A percentile compares a stretch with the other conserved stretches of the same genome.
Evolutionary conservation across 2,113 vertebrate species (phyloP).

Genomic region (Thamnophis sirtalis): DNA sequence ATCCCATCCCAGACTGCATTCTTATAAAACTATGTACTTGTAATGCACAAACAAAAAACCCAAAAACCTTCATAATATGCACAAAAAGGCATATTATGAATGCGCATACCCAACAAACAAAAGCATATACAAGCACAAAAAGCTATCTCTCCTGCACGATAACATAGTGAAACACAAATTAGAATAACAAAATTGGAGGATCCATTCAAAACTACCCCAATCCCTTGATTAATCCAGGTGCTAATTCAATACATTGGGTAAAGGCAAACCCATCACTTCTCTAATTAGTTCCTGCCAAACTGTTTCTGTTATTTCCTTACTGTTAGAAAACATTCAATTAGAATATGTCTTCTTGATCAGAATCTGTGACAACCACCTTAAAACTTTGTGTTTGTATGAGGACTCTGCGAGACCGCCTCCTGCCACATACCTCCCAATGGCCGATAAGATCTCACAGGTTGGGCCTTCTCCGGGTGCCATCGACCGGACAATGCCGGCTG

Average conservation of each 20-base stretch:
- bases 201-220: background rate
- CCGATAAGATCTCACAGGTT: no score
- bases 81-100: background rate
- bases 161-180: background rate
- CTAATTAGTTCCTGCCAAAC: background rate
- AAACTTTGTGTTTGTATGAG: background rate
- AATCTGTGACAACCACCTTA: background rate
- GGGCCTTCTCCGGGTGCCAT: no score
- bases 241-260: background rate
- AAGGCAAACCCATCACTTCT: background rate
- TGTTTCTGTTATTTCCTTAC: background rate
- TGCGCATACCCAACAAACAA: background rate
- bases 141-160: background rate
- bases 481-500: no score
- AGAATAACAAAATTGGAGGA: background rate
- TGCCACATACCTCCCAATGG: no score
- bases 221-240: background rate
- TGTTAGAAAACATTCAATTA: background rate
- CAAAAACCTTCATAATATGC: background rate
- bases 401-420: no score
- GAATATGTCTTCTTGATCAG: background rate
- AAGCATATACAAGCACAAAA: background rate
- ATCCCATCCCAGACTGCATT: background rate
- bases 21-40: background rate
- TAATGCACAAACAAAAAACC: background rate